Evolutionary conservation across 2,888 invertebrate species (phyloP).

Genomic region (Pterostichus madidus): DNA sequence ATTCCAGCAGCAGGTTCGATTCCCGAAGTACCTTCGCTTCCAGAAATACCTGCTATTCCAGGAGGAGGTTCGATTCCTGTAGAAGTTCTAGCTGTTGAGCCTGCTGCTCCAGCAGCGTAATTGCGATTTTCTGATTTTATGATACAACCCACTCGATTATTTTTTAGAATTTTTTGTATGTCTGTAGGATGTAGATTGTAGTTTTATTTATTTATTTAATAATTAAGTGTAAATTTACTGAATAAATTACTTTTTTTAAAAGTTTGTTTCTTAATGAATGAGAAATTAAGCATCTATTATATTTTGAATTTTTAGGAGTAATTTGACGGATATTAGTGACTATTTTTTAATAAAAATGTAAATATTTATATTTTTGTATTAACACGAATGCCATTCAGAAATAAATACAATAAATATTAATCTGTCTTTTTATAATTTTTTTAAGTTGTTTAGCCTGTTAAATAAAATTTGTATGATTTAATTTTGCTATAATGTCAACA

Average conservation of each 20-base stretch:
- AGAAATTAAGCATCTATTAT: not conserved
- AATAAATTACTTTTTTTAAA: not conserved
- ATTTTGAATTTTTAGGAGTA: not conserved
- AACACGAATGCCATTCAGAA: conserved; percentile 1
- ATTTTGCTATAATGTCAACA: no score
- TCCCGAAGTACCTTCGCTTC: not conserved
- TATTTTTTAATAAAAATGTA: conserved; percentile 1
- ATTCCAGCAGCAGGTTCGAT: not conserved
- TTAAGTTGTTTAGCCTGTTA: not conserved
- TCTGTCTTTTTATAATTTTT: not conserved
- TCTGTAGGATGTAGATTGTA: conserved; percentile 15
- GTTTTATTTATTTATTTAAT: conserved; percentile 50
- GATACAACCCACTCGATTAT: conserved; percentile 54
- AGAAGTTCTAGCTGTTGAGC: not conserved
- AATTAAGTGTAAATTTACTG: conserved; percentile 4
- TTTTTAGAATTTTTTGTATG: conserved; percentile 34
- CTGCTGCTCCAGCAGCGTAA: not conserved
- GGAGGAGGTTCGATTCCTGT: not conserved
- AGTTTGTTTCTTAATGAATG: not conserved
- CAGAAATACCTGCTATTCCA: not conserved
- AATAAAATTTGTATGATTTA: no score
- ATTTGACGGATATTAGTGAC: not conserved
- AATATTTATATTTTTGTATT: conserved; percentile 19
- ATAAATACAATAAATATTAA: conserved; percentile 2
- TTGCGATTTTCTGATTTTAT: not conserved